Base-by-base conservation (phyloP, 2,797 vertebrate genomes). In the Nasua narica region DNA sequence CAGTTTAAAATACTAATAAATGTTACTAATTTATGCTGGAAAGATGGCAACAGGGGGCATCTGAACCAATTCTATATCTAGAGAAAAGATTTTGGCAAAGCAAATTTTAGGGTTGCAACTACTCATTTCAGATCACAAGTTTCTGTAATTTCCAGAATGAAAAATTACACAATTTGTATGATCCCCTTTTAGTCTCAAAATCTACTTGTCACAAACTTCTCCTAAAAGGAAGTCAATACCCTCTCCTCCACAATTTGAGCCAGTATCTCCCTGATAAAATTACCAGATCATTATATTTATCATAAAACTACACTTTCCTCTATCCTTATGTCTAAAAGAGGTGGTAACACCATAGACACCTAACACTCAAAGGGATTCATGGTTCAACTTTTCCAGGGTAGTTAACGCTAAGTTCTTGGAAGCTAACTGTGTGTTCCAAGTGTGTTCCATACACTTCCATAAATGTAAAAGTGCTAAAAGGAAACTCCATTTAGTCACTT, bases 311-410 rank as follows among this genome's bases (percentile, higher is more conserved):
- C 32, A 54, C 32, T 95, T 5, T 58, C 79, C 74, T 94, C 84
- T 85, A 87, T 52, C 54, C 32, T 72, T 84, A 82, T 40, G 96
- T 90, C 56, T 76, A 35, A 50, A 90, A 58, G 46, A 77, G 79
- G 76, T 3, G 19, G 79, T 62, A 82, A 93, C 52, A 90, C 78
- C 37, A 62, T 0, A 92, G 14, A 78, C 62, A 96, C 29, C 65
- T 72, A 76, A 87, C 62, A 78, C 46, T 50, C 74, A 72, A 76
- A 90, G 58, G 56, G 40, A 91, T 40, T 60, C 78, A 32, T 50
- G 88, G 92, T 35, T 62, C 50, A 52, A 94, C 69, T 94, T 91
- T 90, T 87, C 83, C 58, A 90, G 85, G 88, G 67, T 52, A 62
- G 87, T 87, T 78, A 79, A 72, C 35, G n/a, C 13, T 12, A 94